Evolutionary conservation across 1,140 invertebrate genomes (phyloP).

Genomic region (Aplysia californica): DNA sequence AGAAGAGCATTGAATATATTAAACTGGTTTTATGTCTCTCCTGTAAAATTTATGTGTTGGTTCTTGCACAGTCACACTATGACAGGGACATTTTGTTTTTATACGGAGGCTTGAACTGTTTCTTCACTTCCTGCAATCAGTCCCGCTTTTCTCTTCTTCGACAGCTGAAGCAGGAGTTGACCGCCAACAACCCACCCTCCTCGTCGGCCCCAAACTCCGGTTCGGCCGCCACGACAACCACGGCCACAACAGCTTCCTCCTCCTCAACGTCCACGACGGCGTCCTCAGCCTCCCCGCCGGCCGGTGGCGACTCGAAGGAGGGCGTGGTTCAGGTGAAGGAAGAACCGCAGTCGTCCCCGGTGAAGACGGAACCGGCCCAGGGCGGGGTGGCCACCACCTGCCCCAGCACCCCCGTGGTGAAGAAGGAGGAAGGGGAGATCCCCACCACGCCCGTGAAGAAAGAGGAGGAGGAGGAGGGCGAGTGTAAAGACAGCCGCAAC

Average conservation of each 20-base stretch:
- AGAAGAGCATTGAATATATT: neutral
- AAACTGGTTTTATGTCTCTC: neutral
- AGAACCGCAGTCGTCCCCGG: slow-evolving; percentile 29
- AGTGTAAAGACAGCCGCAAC: slow-evolving; percentile 30
- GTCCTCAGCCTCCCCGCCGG: neutral
- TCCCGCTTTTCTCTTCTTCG: neutral
- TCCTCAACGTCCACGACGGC: slow-evolving; percentile 17
- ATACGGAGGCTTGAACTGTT: neutral
- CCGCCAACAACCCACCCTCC: slow-evolving; percentile 8
- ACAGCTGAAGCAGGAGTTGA: slow-evolving; percentile 34
- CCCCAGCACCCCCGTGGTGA: neutral
- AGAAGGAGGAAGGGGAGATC: slow-evolving; percentile 31
- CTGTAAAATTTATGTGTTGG: too few species aligned
- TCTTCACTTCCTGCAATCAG: too few species aligned
- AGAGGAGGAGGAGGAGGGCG: slow-evolving; percentile 52
- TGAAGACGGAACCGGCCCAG: slow-evolving; percentile 12
- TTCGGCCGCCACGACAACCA: neutral
- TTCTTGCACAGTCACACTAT: too few species aligned
- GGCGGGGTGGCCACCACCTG: slow-evolving; percentile 2
- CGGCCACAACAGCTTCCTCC: slow-evolving; percentile 1
- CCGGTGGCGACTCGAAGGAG: slow-evolving; percentile 28
- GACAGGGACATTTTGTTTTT: neutral
- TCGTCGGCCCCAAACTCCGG: slow-evolving; percentile 1
- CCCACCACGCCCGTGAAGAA: slow-evolving; percentile 41
- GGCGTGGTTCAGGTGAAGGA: slow-evolving; percentile 35